Evolutionary conservation across 2,113 vertebrate genomes (phyloP), one percentile per base, ranked within the genome.

Genomic region (Trachemys scripta): DNA sequence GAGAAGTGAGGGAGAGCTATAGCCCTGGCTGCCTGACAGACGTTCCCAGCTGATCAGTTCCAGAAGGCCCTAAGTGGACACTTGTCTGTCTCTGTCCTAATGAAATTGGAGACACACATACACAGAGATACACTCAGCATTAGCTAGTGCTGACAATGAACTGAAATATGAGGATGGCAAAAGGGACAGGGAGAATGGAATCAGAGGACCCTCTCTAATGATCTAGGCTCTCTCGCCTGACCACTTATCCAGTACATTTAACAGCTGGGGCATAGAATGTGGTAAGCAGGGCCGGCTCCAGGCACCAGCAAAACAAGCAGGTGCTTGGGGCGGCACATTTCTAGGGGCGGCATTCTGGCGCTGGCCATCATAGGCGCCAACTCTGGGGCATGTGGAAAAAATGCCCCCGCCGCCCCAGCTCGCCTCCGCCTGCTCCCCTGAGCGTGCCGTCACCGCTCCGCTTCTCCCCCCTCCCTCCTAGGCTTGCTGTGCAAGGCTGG

Each of bases 21-120:
- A 82, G 88, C 16, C 31, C 97, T 98, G 98, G 98, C 98, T 54
- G 85, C 82, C 97, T 98, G 98, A 98, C 98, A 98, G 97, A 97
- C 98, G 98, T 98, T 98, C 98, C 98, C 98, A 98, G 98, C 98
- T 98, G 97, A 98, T 98, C 98, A 94, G 92, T 98, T 98, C 97
- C 98, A 97, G 96, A 97, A 93, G 91, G 84, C 95, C 93, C 90
- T 10, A 3, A 1, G 80, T 59, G 83, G 92, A 95, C 82, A 93
- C 82, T 3, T 27, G 0, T 92, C 97, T 94, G 94, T 96, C 95
- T 96, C 92, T 1, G 42, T 96, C 97, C 97, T 95, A 69, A 79
- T 96, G 98, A 98, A 98, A 98, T 56, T 42, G 57, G 98, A 98
- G 98, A 97, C 93, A 25, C 0, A 2, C 75, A 82, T 88, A 94